These are phyloP conservation scores for Dryobotodes eremita DNA, from an alignment of 2,888 invertebrate species.

Conservation along the genomic window DNA sequence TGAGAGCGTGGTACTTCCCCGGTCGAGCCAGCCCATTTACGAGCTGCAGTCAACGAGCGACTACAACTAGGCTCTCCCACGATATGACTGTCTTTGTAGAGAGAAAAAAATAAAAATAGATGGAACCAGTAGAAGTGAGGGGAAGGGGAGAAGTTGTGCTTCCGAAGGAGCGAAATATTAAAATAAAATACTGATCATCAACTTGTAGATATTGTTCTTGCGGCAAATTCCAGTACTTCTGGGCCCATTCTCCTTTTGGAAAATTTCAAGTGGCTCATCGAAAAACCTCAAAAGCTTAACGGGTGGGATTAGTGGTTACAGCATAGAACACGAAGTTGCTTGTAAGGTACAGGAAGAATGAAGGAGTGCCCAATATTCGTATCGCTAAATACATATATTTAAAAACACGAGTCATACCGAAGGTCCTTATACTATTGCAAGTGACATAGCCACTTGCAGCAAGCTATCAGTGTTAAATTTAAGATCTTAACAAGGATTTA, in stretches of 20 bases:
- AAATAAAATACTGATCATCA: neutral
- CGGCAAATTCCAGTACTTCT: neutral
- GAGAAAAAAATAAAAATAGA: neutral
- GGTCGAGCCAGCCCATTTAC: slow-evolving; percentile 2
- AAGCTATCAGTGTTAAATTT: slow-evolving; percentile 21
- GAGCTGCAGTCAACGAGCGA: neutral
- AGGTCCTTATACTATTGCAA: slow-evolving; percentile 24
- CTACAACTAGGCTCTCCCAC: neutral
- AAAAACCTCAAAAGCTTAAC: neutral
- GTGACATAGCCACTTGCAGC: slow-evolving; percentile 6
- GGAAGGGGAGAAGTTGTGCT: neutral
- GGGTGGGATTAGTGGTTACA: neutral
- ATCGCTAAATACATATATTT: slow-evolving; percentile 14
- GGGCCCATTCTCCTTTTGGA: neutral
- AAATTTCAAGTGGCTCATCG: neutral
- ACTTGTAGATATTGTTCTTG: neutral
- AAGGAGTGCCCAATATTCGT: slow-evolving; percentile 14
- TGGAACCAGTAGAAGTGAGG: neutral
- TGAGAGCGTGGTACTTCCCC: slow-evolving; percentile 2
- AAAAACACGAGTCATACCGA: neutral
- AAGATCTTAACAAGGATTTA: neutral
- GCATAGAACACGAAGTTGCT: neutral
- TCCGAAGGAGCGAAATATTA: neutral
- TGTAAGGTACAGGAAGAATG: neutral
- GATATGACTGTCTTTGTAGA: neutral